These are phyloP conservation scores for Caerostris darwini DNA, from an alignment of 1,140 invertebrate species.

Conservation along the genomic window DNA sequence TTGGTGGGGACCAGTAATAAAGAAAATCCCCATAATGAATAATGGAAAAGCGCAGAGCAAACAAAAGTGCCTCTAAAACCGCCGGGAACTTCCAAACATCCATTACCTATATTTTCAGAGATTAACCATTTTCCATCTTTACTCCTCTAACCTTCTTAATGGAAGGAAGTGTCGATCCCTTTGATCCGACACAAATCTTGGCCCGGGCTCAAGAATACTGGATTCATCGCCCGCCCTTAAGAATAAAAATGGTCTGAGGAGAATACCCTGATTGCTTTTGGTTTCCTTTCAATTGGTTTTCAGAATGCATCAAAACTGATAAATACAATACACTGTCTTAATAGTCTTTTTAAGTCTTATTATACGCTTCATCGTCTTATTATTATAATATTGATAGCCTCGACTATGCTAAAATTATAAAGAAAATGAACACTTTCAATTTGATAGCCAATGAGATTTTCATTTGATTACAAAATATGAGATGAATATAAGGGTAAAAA, in stretches of 20 bases:
- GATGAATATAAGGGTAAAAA: no score
- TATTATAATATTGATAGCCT: no score
- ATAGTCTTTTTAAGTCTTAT: no score
- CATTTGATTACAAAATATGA: no score
- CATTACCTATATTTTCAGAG: slow-evolving; percentile 76
- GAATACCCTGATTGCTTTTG: background rate
- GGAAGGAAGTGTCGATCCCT: slow-evolving; percentile 76
- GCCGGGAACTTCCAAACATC: slow-evolving; percentile 68
- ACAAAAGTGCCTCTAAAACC: slow-evolving; percentile 37
- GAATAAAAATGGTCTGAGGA: slow-evolving; percentile 52
- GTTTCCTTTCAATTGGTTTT: background rate
- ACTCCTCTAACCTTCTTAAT: slow-evolving; percentile 75
- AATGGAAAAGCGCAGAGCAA: slow-evolving; percentile 39
- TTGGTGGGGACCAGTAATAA: slow-evolving; percentile 30
- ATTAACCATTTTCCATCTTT: slow-evolving; percentile 77
- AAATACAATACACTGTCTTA: no score
- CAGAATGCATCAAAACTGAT: no score
- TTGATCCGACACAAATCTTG: slow-evolving; percentile 74
- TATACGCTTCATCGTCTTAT: no score
- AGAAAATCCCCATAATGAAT: slow-evolving; percentile 57
- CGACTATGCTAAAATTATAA: no score
- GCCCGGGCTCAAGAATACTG: slow-evolving; percentile 70
- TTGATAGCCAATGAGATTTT: no score
- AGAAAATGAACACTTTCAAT: no score
- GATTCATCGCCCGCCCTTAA: slow-evolving; percentile 18